phyloP scores from a whole-genome alignment of 1,140 invertebrate species.

The Stegodyphus mimosarum region DNA sequence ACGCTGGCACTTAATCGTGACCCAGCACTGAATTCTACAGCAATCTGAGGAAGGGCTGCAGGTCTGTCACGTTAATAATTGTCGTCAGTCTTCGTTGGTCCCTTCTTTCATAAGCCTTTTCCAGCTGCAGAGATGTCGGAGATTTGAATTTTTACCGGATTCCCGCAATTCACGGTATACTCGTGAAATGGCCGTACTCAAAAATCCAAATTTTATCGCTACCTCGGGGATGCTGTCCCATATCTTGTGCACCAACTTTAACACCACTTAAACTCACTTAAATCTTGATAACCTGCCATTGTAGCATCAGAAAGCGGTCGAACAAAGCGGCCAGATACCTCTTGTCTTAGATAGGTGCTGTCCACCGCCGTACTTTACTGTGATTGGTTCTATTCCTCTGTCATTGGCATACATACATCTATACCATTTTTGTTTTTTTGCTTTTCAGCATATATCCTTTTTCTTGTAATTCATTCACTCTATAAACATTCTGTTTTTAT shows the following conservation, averaged over 20 bases:
- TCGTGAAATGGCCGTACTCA: background rate
- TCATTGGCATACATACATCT: no score
- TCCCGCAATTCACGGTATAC: background rate
- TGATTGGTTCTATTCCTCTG: no score
- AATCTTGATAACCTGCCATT: background rate
- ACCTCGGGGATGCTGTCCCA: background rate
- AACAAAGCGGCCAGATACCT: no score
- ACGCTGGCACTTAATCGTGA: background rate
- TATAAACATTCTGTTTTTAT: no score
- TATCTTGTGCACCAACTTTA: background rate
- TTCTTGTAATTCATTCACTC: no score
- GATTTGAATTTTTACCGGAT: background rate
- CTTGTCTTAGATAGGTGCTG: no score
- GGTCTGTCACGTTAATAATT: background rate
- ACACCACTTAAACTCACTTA: background rate
- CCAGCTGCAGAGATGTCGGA: background rate
- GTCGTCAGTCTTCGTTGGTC: background rate
- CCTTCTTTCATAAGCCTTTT: background rate
- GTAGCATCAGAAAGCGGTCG: no score
- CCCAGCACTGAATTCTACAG: background rate
- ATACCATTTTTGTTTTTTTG: no score
- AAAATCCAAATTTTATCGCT: background rate
- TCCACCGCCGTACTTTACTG: no score
- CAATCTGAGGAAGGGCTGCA: background rate
- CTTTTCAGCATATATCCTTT: no score